Conservation (phyloP, 2,113 vertebrate genomes). For the Syrmaticus mikado region DNA sequence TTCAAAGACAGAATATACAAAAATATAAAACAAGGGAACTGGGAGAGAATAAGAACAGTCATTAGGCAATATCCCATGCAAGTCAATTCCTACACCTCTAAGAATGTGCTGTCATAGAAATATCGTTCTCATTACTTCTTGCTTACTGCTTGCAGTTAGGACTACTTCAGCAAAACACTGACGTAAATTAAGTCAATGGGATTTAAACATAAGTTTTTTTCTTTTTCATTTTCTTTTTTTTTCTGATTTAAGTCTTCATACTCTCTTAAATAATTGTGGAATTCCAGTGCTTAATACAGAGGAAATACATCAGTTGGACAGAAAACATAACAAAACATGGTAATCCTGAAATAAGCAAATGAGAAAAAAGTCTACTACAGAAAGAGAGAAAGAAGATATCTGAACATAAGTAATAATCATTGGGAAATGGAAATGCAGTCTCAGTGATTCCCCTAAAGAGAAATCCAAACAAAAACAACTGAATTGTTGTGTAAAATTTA, state of each 20-base stretch:
- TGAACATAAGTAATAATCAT: not conserved
- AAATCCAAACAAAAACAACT: not conserved
- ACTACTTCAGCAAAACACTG: conserved; percentile 33
- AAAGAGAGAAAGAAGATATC: not conserved
- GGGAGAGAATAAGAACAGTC: not conserved
- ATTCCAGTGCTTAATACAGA: not conserved
- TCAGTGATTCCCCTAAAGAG: not conserved
- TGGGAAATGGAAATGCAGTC: not conserved
- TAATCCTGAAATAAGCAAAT: not conserved
- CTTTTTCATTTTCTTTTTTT: not conserved
- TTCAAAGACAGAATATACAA: not conserved
- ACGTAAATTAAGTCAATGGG: not conserved
- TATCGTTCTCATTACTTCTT: not conserved
- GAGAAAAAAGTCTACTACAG: not conserved
- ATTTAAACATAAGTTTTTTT: conserved; percentile 47
- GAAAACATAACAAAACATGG: not conserved
- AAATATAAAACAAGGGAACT: not conserved
- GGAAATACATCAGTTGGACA: not conserved
- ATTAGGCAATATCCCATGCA: not conserved
- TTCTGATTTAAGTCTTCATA: conserved; percentile 40
- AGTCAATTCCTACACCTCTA: not conserved
- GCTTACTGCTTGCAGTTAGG: not conserved
- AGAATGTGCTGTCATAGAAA: not conserved
- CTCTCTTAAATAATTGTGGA: conserved; percentile 4
- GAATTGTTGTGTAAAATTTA: not conserved